Evolutionary conservation across 2,113 vertebrate species (phyloP), one percentile per base, ranked within the genome.

Genomic region (Pipra filicauda): DNA sequence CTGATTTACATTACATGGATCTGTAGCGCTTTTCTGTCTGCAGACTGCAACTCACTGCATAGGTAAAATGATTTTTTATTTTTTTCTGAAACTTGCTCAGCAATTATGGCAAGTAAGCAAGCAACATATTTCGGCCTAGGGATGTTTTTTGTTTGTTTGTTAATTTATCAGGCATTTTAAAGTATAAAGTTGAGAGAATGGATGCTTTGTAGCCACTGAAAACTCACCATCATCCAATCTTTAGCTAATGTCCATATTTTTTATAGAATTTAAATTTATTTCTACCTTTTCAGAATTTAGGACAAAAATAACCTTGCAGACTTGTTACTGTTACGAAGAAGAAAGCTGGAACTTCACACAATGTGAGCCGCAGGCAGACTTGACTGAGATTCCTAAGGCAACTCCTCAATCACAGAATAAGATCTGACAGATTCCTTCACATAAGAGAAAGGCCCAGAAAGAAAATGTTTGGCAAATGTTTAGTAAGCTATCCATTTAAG

Each of bases 361-460:
- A 79, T 48, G 51, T 91, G 65, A 95, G 76, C 46, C 39, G 28
- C 71, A 95, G 91, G 81, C 87, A 97, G 93, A 91, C 64, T 62
- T 91, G 70, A 94, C 65, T 96, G 78, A 95, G 76, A 92, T 81
- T 95, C 85, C 97, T 96, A 91, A 84, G 86, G 91, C 78, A 94
- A 62, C 84, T 97, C 69, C 94, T 97, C 92, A 93, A 96, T 95
- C 78, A 92, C 62, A 95, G 88, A 94, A 69, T 83, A 94, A 89
- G 84, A 97, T 72, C 81, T 97, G 96, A 97, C 94, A 97, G 95
- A 86, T 91, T 95, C 62, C 64, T 95, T 90, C 92, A 87, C 82
- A 90, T 46, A 79, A 82, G n/a, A 70, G 62, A 85, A 96, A 95
- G 93, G 76, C 83, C 55, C 43, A 46, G 81, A 89, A 97, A 96